A percentile compares a stretch with the other conserved stretches of the same genome.
Evolutionary conservation across 2,113 vertebrate species (phyloP).

Genomic region (Sander lucioperca): DNA sequence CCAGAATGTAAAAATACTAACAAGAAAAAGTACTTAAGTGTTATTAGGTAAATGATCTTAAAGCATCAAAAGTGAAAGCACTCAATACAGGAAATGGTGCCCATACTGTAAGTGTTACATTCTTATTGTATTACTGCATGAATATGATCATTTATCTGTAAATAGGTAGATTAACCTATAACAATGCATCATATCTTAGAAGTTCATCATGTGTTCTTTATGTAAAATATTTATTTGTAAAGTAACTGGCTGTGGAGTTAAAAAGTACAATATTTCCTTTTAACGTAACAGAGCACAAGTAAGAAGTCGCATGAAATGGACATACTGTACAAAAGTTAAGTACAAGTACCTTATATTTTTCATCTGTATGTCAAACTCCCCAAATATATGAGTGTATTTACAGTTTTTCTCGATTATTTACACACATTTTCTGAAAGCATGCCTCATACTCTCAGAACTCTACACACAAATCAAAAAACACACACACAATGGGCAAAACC

Average conservation of each 20-base stretch:
- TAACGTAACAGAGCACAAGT: not conserved
- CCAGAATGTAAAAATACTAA: no score
- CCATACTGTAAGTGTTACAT: not conserved
- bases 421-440: no score
- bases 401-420: no score
- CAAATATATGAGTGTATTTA: slow-evolving; percentile 1
- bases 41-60: not conserved
- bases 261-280: not conserved
- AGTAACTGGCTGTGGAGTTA: not conserved
- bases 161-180: not conserved
- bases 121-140: not conserved
- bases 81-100: not conserved
- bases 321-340: not conserved
- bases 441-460: no score
- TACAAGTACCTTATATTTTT: not conserved
- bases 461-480: no score
- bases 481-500: no score
- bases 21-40: not conserved
- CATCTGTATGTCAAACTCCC: not conserved
- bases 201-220: not conserved
- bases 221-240: not conserved
- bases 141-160: not conserved
- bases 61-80: not conserved
- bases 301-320: not conserved
- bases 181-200: not conserved